Base-by-base conservation (phyloP, 2,797 vertebrate species). In the Acropternis orthonyx region DNA sequence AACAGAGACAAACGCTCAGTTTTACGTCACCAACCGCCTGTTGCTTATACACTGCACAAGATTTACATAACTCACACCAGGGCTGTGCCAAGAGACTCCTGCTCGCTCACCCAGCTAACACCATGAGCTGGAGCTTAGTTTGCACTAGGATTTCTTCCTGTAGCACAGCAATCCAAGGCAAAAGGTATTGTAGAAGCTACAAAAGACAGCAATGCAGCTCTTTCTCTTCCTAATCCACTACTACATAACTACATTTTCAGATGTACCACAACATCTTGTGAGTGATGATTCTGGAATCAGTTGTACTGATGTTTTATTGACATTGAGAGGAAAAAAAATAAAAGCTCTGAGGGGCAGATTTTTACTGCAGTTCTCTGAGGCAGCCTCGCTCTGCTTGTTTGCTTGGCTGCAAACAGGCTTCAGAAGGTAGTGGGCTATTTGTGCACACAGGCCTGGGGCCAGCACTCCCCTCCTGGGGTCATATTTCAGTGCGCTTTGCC, bases 351-450 rank as follows among this genome's bases (percentile, higher is more conserved):
- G 30, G 49, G 72, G 66, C 43, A 65, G 49, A 69, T 81, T 95
- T 96, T 48, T 79, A 12, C 52, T 65, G 66, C 71, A 77, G 26
- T 44, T 89, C n/a, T 78, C 28, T 23, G 28, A 94, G 74, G 90
- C 69, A 94, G 95, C 49, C 81, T 83, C 14, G 44, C 43, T 77
- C 82, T 21, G 85, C 72, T 95, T 95, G 92, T 95, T 95, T 88
- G 94, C 92, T 82, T 88, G 87, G 88, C 88, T 95, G 86, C 88
- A 97, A 96, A 95, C 63, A 93, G 15, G n/a, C 91, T 94, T 94
- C 93, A 81, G 83, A 95, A 91, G 79, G 92, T 88, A 96, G 98
- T 88, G 94, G 95, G 95, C 92, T 97, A 97, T 97, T 97, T 97
- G 95, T 96, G 95, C 79, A 90, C 88, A 87, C 2, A 79, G 96